Evolutionary conservation across 2,888 invertebrate genomes (phyloP).

Genomic region (Caenorhabditis virilis): DNA sequence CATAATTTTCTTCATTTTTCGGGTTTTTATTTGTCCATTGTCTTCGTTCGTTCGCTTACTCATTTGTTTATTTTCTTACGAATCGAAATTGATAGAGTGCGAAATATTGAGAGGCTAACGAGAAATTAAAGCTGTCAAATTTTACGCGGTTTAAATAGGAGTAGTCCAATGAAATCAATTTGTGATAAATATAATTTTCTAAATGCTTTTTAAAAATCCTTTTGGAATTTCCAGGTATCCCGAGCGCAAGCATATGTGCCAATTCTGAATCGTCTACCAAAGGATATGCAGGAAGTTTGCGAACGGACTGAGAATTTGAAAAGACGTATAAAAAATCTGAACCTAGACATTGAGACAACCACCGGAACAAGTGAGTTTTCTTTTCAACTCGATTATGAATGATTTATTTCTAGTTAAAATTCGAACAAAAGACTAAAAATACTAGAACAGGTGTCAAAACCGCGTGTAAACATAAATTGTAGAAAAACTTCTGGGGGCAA

Average conservation of each 20-base stretch:
- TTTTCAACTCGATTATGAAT: background rate
- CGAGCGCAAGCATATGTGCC: conserved; percentile 26
- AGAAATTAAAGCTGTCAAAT: no score
- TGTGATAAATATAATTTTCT: no score
- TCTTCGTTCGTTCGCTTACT: background rate
- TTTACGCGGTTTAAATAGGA: no score
- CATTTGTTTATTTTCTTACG: background rate
- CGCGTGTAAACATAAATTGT: no score
- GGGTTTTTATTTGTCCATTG: background rate
- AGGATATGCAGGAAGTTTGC: conserved; percentile 36
- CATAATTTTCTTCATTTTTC: background rate
- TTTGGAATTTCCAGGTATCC: conserved; percentile 24
- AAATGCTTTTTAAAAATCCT: no score
- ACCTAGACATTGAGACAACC: no score
- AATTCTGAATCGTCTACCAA: conserved; percentile 29
- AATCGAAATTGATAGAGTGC: background rate
- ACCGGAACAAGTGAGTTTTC: conserved; percentile 2
- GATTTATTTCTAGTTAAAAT: no score
- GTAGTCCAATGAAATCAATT: no score
- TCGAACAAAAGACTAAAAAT: no score
- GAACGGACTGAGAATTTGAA: conserved; percentile 27
- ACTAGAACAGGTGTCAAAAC: no score
- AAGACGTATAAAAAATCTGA: conserved; percentile 5
- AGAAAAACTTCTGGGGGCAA: no score
- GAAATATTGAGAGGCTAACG: no score